Conservation (phyloP, 2,888 invertebrate species). For the Marasmarcha lunaedactyla region DNA sequence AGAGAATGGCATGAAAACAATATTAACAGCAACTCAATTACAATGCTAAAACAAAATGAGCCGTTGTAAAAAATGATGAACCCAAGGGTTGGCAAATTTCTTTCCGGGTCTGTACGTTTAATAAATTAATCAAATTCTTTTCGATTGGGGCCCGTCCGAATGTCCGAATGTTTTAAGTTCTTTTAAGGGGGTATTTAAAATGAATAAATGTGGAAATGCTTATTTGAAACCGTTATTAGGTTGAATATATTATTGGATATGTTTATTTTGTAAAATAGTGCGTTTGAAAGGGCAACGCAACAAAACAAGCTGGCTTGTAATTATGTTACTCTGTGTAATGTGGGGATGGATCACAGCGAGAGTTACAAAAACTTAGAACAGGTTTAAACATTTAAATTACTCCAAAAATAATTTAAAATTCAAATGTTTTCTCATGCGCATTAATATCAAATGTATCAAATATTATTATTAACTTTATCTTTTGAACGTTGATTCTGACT, state of each 20-base stretch:
- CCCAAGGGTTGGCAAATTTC: constrained; percentile 59
- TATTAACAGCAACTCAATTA: constrained; percentile 51
- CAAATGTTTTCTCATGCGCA: too few relatives aligned
- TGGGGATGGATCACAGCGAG: constrained; percentile 29
- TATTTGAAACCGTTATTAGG: constrained; percentile 12
- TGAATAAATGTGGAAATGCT: constrained; percentile 9
- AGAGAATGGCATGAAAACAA: too few relatives aligned
- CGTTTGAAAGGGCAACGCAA: too few relatives aligned
- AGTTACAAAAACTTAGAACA: constrained; percentile 19
- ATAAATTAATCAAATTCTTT: constrained; percentile 70
- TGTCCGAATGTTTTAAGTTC: constrained; percentile 54
- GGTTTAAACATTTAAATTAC: too few relatives aligned
- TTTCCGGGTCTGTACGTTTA: constrained; percentile 58
- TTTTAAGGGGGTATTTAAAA: constrained; percentile 18
- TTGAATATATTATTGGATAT: too few relatives aligned
- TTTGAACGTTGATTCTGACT: too few relatives aligned
- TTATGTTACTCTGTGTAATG: constrained; percentile 46
- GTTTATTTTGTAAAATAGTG: too few relatives aligned
- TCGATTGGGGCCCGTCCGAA: constrained; percentile 48
- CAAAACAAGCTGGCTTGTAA: constrained; percentile 25
- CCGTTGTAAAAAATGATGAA: constrained; percentile 46
- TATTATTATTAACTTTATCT: too few relatives aligned
- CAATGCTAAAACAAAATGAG: constrained; percentile 46
- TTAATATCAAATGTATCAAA: too few relatives aligned
- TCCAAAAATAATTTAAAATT: too few relatives aligned